These are phyloP conservation scores for Maniola hyperantus DNA, from an alignment of 2,888 invertebrate species.

Conservation along the genomic window DNA sequence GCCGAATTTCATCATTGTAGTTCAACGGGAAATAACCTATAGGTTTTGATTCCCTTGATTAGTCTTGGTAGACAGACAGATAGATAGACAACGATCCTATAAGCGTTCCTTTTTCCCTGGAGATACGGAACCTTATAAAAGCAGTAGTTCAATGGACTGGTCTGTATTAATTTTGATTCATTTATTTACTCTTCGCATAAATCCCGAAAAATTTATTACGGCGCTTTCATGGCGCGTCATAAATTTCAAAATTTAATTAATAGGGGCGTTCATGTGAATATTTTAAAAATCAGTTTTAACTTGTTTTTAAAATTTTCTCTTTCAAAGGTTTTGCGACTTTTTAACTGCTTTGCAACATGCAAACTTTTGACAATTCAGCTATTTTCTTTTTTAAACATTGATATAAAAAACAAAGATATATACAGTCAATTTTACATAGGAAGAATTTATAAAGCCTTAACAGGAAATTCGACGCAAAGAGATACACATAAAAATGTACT, in stretches of 20 bases:
- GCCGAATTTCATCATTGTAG: too few relatives aligned
- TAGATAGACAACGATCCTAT: too few relatives aligned
- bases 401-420: slow-evolving; percentile 2
- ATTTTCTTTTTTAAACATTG: background rate
- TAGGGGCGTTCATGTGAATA: background rate
- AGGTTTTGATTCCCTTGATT: too few relatives aligned
- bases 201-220: slow-evolving; percentile 7
- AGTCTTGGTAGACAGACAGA: too few relatives aligned
- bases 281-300: slow-evolving; percentile 1
- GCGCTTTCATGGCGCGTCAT: background rate
- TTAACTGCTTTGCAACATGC: slow-evolving; percentile 8
- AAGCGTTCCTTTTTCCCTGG: too few relatives aligned
- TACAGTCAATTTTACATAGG: background rate
- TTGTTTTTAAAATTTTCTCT: background rate
- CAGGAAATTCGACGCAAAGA: too few relatives aligned
- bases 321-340: background rate
- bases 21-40: too few relatives aligned
- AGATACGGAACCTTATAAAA: too few relatives aligned
- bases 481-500: too few relatives aligned
- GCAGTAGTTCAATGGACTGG: too few relatives aligned
- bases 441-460: too few relatives aligned
- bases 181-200: slow-evolving; percentile 5
- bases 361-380: background rate
- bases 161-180: background rate
- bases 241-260: slow-evolving; percentile 19